Conservation (phyloP, 2,113 vertebrate species). For the Heteronetta atricapilla region DNA sequence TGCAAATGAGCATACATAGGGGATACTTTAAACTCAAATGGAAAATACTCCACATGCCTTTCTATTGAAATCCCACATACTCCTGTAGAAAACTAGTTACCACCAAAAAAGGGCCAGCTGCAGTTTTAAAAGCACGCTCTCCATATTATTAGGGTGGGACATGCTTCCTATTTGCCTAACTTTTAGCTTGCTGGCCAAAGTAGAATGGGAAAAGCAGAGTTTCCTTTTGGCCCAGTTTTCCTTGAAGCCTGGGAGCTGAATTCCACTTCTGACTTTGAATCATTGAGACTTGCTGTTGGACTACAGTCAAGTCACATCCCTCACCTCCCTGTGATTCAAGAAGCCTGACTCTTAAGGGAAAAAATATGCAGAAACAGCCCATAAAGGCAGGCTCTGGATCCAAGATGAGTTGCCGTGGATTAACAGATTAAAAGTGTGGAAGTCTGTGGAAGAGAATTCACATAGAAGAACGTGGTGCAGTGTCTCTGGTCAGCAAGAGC, state of each 20-base stretch:
- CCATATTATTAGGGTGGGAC: constrained; percentile 27
- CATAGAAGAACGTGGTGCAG: not conserved
- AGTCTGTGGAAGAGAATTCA: not conserved
- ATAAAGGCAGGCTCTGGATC: not conserved
- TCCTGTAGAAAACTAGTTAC: not conserved
- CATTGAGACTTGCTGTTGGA: constrained; percentile 56
- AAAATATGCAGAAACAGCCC: constrained; percentile 26
- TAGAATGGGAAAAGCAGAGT: constrained; percentile 62
- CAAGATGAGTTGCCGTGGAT: constrained; percentile 26
- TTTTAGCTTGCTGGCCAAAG: constrained; percentile 21
- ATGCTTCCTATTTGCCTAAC: constrained; percentile 61
- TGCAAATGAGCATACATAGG: not conserved
- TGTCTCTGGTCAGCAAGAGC: not conserved
- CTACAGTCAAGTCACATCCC: constrained; percentile 58
- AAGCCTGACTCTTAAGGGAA: constrained; percentile 38
- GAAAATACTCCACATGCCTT: constrained; percentile 36
- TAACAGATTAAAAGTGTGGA: constrained; percentile 38
- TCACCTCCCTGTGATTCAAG: constrained; percentile 48
- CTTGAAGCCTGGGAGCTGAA: constrained; percentile 61
- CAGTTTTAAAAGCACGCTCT: constrained; percentile 11
- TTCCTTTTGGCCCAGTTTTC: constrained; percentile 58
- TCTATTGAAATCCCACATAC: constrained; percentile 7
- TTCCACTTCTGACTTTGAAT: constrained; percentile 58
- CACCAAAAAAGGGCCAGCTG: constrained; percentile 21
- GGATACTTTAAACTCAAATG: not conserved